A percentile compares a stretch with the other conserved stretches of the same genome.
Evolutionary conservation across 1,140 invertebrate species (phyloP).

Genomic region (Calosoma granatense): DNA sequence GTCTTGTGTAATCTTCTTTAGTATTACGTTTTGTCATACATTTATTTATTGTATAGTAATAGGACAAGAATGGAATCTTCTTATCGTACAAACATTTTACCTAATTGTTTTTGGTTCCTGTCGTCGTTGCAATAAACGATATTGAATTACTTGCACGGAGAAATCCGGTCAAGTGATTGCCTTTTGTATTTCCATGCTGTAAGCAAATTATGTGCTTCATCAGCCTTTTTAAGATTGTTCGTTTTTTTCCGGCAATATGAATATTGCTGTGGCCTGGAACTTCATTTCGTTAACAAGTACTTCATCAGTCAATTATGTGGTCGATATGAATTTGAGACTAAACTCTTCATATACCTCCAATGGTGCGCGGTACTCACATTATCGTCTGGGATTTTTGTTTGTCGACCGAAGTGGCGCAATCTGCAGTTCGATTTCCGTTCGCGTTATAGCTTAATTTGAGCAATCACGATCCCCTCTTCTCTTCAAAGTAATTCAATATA

Average conservation of each 20-base stretch:
- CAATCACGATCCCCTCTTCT: constrained; percentile 19
- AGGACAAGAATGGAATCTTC: background rate
- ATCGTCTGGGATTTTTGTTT: background rate
- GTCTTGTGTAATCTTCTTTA: constrained; percentile 1
- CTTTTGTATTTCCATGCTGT: background rate
- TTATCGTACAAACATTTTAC: background rate
- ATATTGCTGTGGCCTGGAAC: background rate
- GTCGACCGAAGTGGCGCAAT: constrained; percentile 14
- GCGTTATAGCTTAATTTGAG: constrained; percentile 23
- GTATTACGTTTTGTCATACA: constrained; percentile 1
- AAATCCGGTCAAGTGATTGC: background rate
- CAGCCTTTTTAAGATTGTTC: too few species aligned
- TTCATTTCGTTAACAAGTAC: background rate
- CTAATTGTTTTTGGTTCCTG: background rate
- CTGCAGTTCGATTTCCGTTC: constrained; percentile 24
- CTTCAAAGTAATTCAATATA: constrained; percentile 24
- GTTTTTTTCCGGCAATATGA: background rate
- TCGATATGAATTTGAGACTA: background rate
- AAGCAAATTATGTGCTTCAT: background rate
- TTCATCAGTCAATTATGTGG: background rate
- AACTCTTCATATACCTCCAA: background rate
- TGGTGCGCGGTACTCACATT: background rate
- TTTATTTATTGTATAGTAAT: constrained; percentile 8
- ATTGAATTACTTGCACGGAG: background rate
- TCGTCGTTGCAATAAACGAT: too few species aligned